A percentile compares a stretch with the other conserved stretches of the same genome.
Conservation (phyloP, 2,888 invertebrate genomes). For the Microctonus brassicae region DNA sequence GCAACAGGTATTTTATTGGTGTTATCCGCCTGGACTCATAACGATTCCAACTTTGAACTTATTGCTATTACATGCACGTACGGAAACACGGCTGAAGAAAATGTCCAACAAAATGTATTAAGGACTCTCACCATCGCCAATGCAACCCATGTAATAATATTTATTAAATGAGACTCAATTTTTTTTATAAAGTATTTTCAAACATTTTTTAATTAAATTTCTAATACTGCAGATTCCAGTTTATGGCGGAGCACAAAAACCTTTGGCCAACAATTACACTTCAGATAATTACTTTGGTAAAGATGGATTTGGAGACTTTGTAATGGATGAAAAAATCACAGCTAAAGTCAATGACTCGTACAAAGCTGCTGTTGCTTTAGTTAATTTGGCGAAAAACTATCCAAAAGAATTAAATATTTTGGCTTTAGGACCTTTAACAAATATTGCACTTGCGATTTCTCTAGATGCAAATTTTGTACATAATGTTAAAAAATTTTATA, state of each 20-base stretch:
- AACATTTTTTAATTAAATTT: not conserved
- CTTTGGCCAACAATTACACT: slow-evolving; percentile 58
- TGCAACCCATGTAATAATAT: slow-evolving; percentile 64
- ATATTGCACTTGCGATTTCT: slow-evolving; percentile 71
- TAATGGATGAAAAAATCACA: slow-evolving; percentile 62
- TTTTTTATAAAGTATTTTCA: not conserved
- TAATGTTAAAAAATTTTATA: slow-evolving; percentile 58
- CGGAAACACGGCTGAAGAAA: slow-evolving; percentile 71
- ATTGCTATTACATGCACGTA: slow-evolving; percentile 73
- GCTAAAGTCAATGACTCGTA: slow-evolving; percentile 59
- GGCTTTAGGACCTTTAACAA: slow-evolving; percentile 72
- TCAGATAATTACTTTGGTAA: slow-evolving; percentile 63
- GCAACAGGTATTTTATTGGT: slow-evolving; percentile 69
- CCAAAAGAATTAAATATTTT: slow-evolving; percentile 65
- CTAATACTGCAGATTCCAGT: slow-evolving; percentile 69
- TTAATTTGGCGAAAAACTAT: slow-evolving; percentile 63
- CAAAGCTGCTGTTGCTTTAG: slow-evolving; percentile 68
- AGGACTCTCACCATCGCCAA: slow-evolving; percentile 68
- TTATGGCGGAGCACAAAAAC: slow-evolving; percentile 65
- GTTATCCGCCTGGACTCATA: slow-evolving; percentile 49
- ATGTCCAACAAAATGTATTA: slow-evolving; percentile 71
- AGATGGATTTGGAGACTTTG: slow-evolving; percentile 72
- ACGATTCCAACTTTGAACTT: slow-evolving; percentile 61
- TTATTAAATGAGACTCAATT: not conserved
- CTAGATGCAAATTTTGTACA: slow-evolving; percentile 63